Evolutionary conservation across 2,797 vertebrate genomes (phyloP).

Genomic region (Astyanax mexicanus): DNA sequence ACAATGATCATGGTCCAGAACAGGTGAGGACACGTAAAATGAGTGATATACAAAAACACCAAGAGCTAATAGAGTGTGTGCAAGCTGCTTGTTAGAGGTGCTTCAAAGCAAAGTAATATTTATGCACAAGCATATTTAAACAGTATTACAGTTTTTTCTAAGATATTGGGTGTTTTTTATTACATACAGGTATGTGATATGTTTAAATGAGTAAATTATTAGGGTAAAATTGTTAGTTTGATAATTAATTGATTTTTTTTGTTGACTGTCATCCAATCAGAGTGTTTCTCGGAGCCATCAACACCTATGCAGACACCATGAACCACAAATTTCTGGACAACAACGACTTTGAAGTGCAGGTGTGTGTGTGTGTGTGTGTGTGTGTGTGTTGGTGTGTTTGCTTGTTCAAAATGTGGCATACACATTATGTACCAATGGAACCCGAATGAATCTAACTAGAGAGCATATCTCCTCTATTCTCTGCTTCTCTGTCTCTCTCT

Average conservation of each 20-base stretch:
- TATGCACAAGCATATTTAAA: neutral
- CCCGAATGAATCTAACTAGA: neutral
- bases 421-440: neutral
- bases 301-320: slow-evolving; percentile 96
- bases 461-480: neutral
- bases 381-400: too few species aligned
- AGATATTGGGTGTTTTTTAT: neutral
- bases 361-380: slow-evolving; percentile 73
- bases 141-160: neutral
- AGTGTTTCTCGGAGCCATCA: slow-evolving; percentile 95
- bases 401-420: neutral
- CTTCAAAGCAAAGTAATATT: slow-evolving; percentile 13
- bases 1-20: slow-evolving; percentile 99
- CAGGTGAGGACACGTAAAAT: slow-evolving; percentile 78
- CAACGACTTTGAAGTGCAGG: slow-evolving; percentile 94
- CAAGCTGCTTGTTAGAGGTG: neutral
- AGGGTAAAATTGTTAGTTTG: neutral
- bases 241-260: neutral
- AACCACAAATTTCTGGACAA: slow-evolving; percentile 96
- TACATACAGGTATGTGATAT: too few species aligned
- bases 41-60: neutral
- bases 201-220: neutral
- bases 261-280: slow-evolving; percentile 70
- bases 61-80: too few species aligned
- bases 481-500: slow-evolving; percentile 12